Evolutionary conservation across 1,140 invertebrate genomes (phyloP), one percentile per base, ranked within the genome.

Genomic region (Gyrodactylus bullatarudis): DNA sequence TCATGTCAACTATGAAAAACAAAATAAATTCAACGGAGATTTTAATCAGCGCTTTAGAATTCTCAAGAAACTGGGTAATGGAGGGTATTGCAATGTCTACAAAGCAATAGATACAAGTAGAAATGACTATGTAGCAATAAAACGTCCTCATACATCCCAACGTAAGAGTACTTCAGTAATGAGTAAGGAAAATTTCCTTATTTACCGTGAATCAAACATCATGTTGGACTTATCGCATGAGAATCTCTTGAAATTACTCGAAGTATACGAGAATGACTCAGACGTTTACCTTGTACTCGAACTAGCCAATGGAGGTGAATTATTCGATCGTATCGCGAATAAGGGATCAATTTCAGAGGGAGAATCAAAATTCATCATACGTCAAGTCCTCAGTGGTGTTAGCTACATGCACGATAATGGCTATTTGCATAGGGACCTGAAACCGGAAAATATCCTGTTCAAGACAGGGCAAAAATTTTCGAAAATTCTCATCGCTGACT

Each of bases 361-460:
- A 16, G 70, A 71, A 20, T 21, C 70, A 16, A 71, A 21, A n/a
- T 21, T 71, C 8, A 71, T 71, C 24, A 24, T 71, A 20, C 20
- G 24, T 20, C 70, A 71, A 26, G 24, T 71, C 23, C 20, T 71
- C 1, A 8, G 24, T 24, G 70, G 21, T 16, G 23, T 71, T 19
- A 19, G 24, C n/a, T 71, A 71, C 24, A 71, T 71, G 70, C 70
- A 71, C 24, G 24, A 21, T 24, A 19, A 24, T 23, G 70, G 70
- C 24, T 71, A 23, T 23, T 20, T 71, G 21, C 70, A 71, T 71
- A n/a, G 70, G 20, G 70, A 71, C n/a, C 21, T 71, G 2, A 71
- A 71, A 71, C 70, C 70, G 70, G 70, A 71, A n/a, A 71, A 71
- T 26, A 24, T 71, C 24, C n/a, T 71, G 8, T 71, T 71, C 23